A percentile compares a stretch with the other conserved stretches of the same genome.
phyloP scores from a whole-genome alignment of 2,888 invertebrate species.

The Miltochrista miniata region DNA sequence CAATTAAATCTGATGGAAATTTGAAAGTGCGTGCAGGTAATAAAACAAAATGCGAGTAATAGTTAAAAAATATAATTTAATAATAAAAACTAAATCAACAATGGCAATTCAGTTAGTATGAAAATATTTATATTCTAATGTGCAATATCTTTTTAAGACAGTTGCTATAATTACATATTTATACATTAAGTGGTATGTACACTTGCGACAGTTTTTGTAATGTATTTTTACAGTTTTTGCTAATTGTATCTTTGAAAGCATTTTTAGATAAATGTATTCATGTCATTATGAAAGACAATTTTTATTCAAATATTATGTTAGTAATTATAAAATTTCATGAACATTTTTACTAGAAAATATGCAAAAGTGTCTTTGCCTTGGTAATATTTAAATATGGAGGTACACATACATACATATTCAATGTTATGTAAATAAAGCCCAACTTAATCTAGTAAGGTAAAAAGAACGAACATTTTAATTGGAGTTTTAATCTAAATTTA shows the following conservation, averaged over 20 bases:
- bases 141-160: conserved; percentile 64
- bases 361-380: not conserved
- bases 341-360: too few relatives aligned
- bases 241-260: too few relatives aligned
- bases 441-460: conserved; percentile 9
- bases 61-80: conserved; percentile 68
- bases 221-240: too few relatives aligned
- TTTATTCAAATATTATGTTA: too few relatives aligned
- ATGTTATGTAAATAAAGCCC: too few relatives aligned
- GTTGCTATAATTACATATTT: conserved; percentile 41
- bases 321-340: not conserved
- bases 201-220: too few relatives aligned
- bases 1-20: too few relatives aligned
- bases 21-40: not conserved
- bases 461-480: conserved; percentile 9
- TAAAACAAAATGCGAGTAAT: conserved; percentile 6
- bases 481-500: conserved; percentile 13
- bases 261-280: too few relatives aligned
- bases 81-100: conserved; percentile 69
- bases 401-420: too few relatives aligned
- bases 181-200: conserved; percentile 9
- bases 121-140: conserved; percentile 38
- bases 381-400: conserved; percentile 5
- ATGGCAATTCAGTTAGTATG: conserved; percentile 64
- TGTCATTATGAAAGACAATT: too few relatives aligned